phyloP scores from a whole-genome alignment of 2,888 invertebrate species.

The Drosophila stalkeri region DNA sequence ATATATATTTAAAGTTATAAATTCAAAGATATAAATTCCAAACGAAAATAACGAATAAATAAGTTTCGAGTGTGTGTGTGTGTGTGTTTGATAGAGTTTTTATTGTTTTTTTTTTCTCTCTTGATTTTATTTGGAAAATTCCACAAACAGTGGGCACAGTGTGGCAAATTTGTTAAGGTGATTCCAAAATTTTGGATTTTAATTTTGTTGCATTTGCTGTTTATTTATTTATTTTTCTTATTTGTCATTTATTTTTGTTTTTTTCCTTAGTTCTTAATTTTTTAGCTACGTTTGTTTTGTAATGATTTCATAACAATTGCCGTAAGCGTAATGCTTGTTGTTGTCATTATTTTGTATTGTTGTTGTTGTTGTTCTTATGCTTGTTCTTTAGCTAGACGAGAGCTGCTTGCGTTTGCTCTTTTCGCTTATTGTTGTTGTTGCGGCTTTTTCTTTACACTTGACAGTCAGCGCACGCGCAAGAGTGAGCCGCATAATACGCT shows the following conservation, averaged over 20 bases:
- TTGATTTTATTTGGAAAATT: constrained; percentile 17
- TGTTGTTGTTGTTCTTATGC: constrained; percentile 15
- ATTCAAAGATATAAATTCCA: neutral
- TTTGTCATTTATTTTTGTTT: neutral
- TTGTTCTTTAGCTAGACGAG: constrained; percentile 27
- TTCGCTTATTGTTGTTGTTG: constrained; percentile 37
- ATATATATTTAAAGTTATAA: neutral
- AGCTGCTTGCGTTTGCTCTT: constrained; percentile 36
- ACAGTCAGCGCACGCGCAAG: constrained; percentile 51
- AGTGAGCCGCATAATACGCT: constrained; percentile 24
- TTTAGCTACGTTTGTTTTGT: constrained; percentile 71
- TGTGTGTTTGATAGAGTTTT: neutral
- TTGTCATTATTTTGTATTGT: constrained; percentile 29
- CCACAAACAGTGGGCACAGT: constrained; percentile 10
- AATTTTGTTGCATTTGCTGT: neutral
- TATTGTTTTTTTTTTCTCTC: neutral
- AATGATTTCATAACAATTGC: constrained; percentile 81
- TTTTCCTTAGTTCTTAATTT: constrained; percentile 7
- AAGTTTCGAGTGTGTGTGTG: constrained; percentile 2
- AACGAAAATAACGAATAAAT: constrained; percentile 27
- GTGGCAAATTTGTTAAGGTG: constrained; percentile 12
- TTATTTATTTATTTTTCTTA: neutral
- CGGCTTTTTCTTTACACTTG: constrained; percentile 43
- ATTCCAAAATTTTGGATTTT: neutral
- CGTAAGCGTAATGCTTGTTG: constrained; percentile 60